A percentile compares a stretch with the other conserved stretches of the same genome.
Evolutionary conservation across 1,140 invertebrate species (phyloP).

Genomic region (Halotydeus destructor): DNA sequence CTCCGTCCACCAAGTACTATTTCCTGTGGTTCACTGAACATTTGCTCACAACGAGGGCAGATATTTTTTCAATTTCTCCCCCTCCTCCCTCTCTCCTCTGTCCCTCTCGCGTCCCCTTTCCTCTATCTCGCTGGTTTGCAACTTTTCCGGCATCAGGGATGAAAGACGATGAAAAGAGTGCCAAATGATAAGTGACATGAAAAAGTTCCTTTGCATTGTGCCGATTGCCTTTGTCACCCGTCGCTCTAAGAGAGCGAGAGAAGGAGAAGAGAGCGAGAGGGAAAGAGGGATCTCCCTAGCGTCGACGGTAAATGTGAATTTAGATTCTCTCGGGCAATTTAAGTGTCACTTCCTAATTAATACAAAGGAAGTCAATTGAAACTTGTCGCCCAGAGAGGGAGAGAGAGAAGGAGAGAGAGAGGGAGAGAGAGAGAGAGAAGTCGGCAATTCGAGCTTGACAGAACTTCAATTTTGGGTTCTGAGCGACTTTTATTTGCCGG

Average conservation of each 20-base stretch:
- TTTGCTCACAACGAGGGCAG: background rate
- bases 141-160: background rate
- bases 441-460: background rate
- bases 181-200: background rate
- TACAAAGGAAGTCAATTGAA: no score
- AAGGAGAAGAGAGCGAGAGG: no score
- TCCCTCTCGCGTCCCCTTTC: background rate
- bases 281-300: no score
- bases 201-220: no score
- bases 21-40: background rate
- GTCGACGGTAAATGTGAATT: no score
- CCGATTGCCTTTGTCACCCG: no score
- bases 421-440: background rate
- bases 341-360: no score
- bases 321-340: no score
- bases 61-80: background rate
- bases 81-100: slow-evolving; percentile 3
- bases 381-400: no score
- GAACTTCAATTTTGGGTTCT: background rate
- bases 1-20: background rate
- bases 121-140: background rate
- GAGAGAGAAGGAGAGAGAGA: slow-evolving; percentile 2
- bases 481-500: background rate
- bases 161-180: background rate
- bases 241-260: no score